Evolutionary conservation across 2,888 invertebrate species (phyloP), one percentile per base, ranked within the genome.

Genomic region (Ectemnius cavifrons): DNA sequence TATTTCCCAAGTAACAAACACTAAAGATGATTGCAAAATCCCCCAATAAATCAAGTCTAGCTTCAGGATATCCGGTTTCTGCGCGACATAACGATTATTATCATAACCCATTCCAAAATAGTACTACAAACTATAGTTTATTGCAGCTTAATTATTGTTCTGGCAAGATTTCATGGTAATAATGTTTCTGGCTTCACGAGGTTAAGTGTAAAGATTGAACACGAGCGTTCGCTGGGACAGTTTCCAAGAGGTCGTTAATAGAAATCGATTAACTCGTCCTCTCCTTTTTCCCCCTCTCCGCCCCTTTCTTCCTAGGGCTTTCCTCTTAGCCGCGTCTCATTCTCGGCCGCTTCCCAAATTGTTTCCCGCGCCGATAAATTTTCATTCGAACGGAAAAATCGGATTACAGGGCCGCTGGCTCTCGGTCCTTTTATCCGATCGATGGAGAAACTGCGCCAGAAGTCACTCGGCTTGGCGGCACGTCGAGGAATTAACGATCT

Each of bases 181-280:
- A 37, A 11, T 37, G 37, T 37, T 37, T 37, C 11, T 37, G 8
- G 8, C 16, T 52, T 14, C 52, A 52, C 6, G 37, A 6, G 52
- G 52, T 52, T 52, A 52, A 16, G n/a, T 52, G 16, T 52, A 52
- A 16, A 11, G 52, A 52, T 37, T 37, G 8, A 8, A 37, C 8
- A 11, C 4, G 52, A 63, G 66, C 63, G 58, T 74, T 64, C 52
- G 71, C 63, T 28, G 67, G 56, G 56, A 58, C 63, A 58, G 23
- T 57, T 27, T 49, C 16, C 59, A 52, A 20, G 27, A 57, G 63
- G 46, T 47, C 57, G 45, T 61, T 75, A 72, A 72, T 72, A 67
- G 72, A 72, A 72, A 75, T 75, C 72, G 72, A 75, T 75, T 75
- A 75, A 71, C 63, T 52, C 52, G 52, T 52, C 2, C 14, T 6